Evolutionary conservation across 2,888 invertebrate species (phyloP).

Genomic region (Ennomos erosarius): DNA sequence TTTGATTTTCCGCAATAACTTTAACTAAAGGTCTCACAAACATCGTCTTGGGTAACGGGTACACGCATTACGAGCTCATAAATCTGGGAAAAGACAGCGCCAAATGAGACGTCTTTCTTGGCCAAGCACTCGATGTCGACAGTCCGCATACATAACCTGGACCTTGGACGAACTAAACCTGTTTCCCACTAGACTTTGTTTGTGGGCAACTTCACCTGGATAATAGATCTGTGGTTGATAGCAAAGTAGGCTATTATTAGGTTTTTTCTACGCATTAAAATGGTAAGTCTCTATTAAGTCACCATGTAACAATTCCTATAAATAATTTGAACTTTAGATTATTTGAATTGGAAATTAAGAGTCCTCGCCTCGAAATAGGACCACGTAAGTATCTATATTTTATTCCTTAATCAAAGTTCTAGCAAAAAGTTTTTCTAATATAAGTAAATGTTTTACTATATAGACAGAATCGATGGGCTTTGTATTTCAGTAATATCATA

Average conservation of each 20-base stretch:
- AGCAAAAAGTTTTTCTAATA: too few species aligned
- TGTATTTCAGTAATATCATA: constrained; percentile 25
- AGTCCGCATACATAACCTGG: constrained; percentile 16
- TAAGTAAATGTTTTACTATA: too few species aligned
- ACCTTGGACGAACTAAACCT: constrained; percentile 3
- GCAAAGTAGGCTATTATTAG: too few species aligned
- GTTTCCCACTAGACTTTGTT: constrained; percentile 6
- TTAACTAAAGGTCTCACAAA: constrained; percentile 29
- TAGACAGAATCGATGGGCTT: neutral
- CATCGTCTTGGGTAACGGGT: constrained; percentile 24
- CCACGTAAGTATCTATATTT: too few species aligned
- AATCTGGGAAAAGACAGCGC: constrained; percentile 26
- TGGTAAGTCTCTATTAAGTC: too few species aligned
- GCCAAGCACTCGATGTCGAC: constrained; percentile 20
- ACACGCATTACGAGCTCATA: constrained; percentile 28
- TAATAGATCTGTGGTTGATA: too few species aligned
- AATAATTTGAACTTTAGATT: too few species aligned
- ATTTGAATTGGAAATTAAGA: too few species aligned
- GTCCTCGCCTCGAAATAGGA: too few species aligned
- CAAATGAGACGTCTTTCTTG: constrained; percentile 29
- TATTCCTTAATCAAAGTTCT: too few species aligned
- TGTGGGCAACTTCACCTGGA: constrained; percentile 3
- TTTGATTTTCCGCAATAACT: constrained; percentile 25
- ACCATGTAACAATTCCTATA: too few species aligned
- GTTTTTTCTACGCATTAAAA: too few species aligned